These are phyloP conservation scores for Trematomus loennbergii DNA, from an alignment of 2,113 vertebrate species.

Conservation along the genomic window DNA sequence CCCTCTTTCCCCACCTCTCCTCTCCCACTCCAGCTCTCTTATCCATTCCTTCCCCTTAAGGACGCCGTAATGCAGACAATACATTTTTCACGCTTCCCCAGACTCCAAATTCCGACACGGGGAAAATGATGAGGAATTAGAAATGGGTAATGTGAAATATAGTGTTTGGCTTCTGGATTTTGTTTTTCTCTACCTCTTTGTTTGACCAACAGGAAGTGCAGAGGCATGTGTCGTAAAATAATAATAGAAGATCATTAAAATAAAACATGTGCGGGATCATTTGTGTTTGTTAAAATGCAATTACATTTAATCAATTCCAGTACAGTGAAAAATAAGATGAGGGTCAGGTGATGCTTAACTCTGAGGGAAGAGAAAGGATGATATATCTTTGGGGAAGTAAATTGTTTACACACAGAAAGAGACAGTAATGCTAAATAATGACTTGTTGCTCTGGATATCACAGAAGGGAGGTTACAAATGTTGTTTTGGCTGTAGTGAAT, in stretches of 20 bases:
- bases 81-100: constrained; percentile 60
- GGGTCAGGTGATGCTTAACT: constrained; percentile 27
- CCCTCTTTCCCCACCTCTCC: background rate
- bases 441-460: constrained; percentile 60
- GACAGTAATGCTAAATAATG: constrained; percentile 44
- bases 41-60: constrained; percentile 43
- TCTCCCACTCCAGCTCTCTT: constrained; percentile 26
- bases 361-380: constrained; percentile 23
- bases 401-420: constrained; percentile 1
- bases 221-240: constrained; percentile 58
- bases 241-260: constrained; percentile 68
- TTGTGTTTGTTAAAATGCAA: constrained; percentile 79
- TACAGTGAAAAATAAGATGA: constrained; percentile 68
- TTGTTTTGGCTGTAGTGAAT: constrained; percentile 24
- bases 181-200: constrained; percentile 6
- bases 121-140: constrained; percentile 73
- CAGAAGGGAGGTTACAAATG: background rate
- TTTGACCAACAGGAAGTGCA: constrained; percentile 45
- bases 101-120: constrained; percentile 47
- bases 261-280: constrained; percentile 59
- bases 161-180: constrained; percentile 10
- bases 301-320: constrained; percentile 76
- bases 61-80: constrained; percentile 31
- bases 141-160: constrained; percentile 59
- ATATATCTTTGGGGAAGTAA: constrained; percentile 37